phyloP scores from a whole-genome alignment of 2,113 vertebrate species.

The Heloderma charlesbogerti region DNA sequence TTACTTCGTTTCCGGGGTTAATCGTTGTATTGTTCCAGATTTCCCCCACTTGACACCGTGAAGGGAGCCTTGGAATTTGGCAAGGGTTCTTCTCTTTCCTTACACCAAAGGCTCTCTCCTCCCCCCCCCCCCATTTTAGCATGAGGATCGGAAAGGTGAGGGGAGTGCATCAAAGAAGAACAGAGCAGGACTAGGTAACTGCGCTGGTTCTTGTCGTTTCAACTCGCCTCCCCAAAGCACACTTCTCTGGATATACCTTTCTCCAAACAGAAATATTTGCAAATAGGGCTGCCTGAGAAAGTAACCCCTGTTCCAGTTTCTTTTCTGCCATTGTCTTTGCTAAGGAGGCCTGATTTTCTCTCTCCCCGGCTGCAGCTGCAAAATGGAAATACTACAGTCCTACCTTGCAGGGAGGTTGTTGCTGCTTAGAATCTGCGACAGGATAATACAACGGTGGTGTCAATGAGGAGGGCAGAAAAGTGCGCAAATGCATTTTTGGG shows the following conservation, averaged over 20 bases:
- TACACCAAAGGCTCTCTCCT: not conserved
- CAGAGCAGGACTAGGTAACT: not conserved
- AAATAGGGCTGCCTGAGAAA: not conserved
- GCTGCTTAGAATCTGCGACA: not conserved
- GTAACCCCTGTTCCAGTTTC: not conserved
- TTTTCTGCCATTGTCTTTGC: too few species aligned
- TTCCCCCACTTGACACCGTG: not conserved
- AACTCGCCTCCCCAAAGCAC: not conserved
- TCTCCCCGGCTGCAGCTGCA: not conserved
- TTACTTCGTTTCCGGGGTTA: too few species aligned
- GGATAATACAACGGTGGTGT: not conserved
- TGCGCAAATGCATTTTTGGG: too few species aligned
- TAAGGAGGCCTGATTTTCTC: not conserved
- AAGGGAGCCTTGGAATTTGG: not conserved
- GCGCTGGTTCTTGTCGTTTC: not conserved
- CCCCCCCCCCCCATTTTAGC: not conserved
- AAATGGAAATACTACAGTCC: not conserved
- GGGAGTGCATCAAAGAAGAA: too few species aligned
- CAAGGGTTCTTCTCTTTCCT: not conserved
- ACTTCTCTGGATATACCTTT: not conserved
- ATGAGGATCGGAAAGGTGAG: not conserved
- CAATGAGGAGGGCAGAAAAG: not conserved
- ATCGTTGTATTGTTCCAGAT: too few species aligned
- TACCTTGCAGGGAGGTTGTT: not conserved
- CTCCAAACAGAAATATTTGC: not conserved